Evolutionary conservation across 2,888 invertebrate species (phyloP), one percentile per base, ranked within the genome.

Genomic region (Selenia dentaria): DNA sequence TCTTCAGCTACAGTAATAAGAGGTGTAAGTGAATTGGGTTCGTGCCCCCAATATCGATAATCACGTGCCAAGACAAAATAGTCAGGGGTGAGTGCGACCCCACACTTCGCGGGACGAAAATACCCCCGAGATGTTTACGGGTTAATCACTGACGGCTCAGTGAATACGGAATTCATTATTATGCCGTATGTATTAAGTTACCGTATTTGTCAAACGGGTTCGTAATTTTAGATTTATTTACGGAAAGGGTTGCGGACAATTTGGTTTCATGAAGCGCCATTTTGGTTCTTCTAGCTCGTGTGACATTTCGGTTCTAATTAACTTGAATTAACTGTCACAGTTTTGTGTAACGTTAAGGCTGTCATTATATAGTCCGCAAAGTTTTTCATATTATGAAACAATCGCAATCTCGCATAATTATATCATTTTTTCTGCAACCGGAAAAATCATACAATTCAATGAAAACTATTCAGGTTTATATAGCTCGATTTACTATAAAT

Each of bases 21-120:
- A 79, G 74, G 80, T 79, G 79, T 71, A 62, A 72, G 60, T 70
- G 74, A 77, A 83, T 83, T 79, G 79, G 81, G 83, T 67, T 80
- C 85, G 68, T 74, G 85, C 80, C 84, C 85, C 70, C 74, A 68
- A 77, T 79, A 77, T 72, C 69, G 70, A 74, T 85, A 78, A 85
- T 82, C 82, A 80, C 80, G 79, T 83, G 83, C 70, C 79, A 69
- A 73, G 71, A 72, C 70, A 62, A 57, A 66, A 68, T 62, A 62
- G 59, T 55, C 54, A 53, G 65, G 80, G 80, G 79, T 71, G 72
- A 70, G 60, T 51, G 39, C 69, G 74, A 74, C 80, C 81, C 82
- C 74, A 74, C 71, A 59, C 57, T 60, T 59, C 59, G 59, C 59
- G 59, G 68, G 60, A 69, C 78, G 54, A 67, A 83, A 83, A 84